Percentiles rank a stretch among this genome's conserved stretches.
Evolutionary conservation across 2,113 vertebrate species (phyloP).

Genomic region (Poeciliopsis retropinna): DNA sequence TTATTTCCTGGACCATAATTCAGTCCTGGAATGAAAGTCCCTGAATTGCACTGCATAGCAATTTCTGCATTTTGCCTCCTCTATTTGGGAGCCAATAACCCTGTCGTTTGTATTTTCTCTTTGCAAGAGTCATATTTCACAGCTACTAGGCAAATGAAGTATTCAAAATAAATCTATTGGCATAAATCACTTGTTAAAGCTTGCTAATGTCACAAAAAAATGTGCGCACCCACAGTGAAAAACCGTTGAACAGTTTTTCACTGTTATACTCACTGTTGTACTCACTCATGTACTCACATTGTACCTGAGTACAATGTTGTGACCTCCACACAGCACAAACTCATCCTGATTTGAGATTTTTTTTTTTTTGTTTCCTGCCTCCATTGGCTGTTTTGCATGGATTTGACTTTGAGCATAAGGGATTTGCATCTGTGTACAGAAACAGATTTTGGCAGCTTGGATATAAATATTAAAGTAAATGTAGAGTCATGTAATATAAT

Average conservation of each 20-base stretch:
- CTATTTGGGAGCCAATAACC: background rate
- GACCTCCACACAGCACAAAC: constrained; percentile 36
- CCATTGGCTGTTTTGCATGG: constrained; percentile 58
- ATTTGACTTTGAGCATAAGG: constrained; percentile 64
- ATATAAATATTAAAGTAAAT: constrained; percentile 42
- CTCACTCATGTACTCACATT: no score
- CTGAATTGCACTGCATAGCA: background rate
- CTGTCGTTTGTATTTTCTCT: background rate
- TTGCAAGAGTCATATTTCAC: background rate
- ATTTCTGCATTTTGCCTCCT: background rate
- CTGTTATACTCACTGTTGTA: no score
- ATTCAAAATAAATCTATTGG: background rate
- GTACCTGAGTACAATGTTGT: constrained; percentile 17
- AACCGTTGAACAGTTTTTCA: no score
- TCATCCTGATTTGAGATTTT: constrained; percentile 34
- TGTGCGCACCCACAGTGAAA: background rate
- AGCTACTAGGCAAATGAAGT: no score
- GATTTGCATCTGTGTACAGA: constrained; percentile 69
- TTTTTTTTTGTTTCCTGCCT: constrained; percentile 43
- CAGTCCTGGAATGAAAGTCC: background rate
- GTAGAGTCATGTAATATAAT: background rate
- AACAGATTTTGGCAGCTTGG: constrained; percentile 22
- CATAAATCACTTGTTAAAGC: background rate
- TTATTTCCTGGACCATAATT: background rate
- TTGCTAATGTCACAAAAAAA: background rate